Base-by-base conservation (phyloP, 1,140 invertebrate species). In the Drosophila sp. region DNA sequence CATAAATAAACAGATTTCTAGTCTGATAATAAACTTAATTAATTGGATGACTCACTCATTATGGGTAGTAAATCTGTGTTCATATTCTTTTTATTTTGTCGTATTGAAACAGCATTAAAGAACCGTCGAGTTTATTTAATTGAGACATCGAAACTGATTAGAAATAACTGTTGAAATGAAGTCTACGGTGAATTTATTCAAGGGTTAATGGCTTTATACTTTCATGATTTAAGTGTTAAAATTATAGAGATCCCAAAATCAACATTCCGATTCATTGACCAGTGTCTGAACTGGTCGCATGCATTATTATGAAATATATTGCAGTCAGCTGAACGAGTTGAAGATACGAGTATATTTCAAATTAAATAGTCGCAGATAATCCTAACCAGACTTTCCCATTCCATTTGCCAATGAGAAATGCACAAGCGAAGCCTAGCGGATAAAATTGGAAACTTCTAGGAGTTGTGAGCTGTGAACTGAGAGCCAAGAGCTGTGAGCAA, bases 351-450 rank as follows among this genome's bases (percentile, higher is more conserved):
- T 46, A 11, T 21, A 27, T 27, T 32, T 41, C 18, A 54, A 8
- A 34, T 7, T 1, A 27, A 29, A 9, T 48, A 18, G 27, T 25
- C 36, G 7, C 2, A 43, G 45, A 34, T 61, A 48, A 51, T 8
- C 13, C 21, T 2, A 63, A 58, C 27, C 5, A 40, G 50, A 11
- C 46, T 58, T 14, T 34, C 13, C 34, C 46, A 59, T 58, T 72
- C 63, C 27, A 7, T 32, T 67, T 82, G 45, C 38, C 62, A 73
- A 63, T 41, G 45, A 59, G 57, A 63, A 18, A 4, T 34, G 29
- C 38, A 21, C 50, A 7, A 29, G 43, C 34, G 64, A 54, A 76
- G 7, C 82, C 81, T 86, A 69, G 59, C 75, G 81, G 66, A 18
- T 18, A 70, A 82, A 77, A 34, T 32, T 21, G 48, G 69, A 86